Percentiles rank a stretch among this genome's conserved stretches.
Evolutionary conservation across 2,113 vertebrate genomes (phyloP).

Genomic region (Psammodynastes pulverulentus): DNA sequence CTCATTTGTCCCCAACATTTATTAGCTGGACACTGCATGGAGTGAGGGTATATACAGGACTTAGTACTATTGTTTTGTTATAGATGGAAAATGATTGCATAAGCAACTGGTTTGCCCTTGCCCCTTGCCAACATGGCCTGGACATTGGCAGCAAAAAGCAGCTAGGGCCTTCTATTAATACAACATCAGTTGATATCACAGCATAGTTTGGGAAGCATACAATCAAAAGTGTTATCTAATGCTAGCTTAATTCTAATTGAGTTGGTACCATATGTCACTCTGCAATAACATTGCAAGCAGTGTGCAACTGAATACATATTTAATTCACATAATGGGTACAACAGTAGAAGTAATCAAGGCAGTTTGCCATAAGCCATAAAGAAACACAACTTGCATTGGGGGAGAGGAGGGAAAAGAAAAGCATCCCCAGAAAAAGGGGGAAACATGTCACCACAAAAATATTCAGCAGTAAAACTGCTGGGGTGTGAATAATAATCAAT

Average conservation of each 20-base stretch:
- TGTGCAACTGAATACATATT: conserved; percentile 83
- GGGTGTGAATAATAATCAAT: conserved; percentile 50
- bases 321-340: conserved; percentile 85
- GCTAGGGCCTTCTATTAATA: not conserved
- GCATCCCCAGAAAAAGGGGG: conserved; percentile 45
- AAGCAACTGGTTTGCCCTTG: not conserved
- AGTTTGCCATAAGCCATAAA: conserved; percentile 84
- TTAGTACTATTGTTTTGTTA: too few relatives aligned
- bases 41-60: not conserved
- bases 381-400: conserved; percentile 68
- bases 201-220: conserved; percentile 69
- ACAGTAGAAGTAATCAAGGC: conserved; percentile 83
- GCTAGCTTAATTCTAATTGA: conserved; percentile 81
- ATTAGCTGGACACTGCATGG: not conserved
- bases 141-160: conserved; percentile 32
- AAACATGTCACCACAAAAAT: not conserved
- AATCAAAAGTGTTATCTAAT: conserved; percentile 81
- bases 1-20: not conserved
- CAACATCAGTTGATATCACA: conserved; percentile 35
- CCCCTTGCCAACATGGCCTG: conserved; percentile 8
- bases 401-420: conserved; percentile 57
- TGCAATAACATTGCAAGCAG: conserved; percentile 80
- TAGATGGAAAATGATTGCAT: not conserved
- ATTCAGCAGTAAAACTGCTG: conserved; percentile 1
- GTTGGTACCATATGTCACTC: conserved; percentile 81